Evolutionary conservation across 53 echinoderm and acorn worm genomes (phyloP).

Genomic region (Paracentrotus lividus): DNA sequence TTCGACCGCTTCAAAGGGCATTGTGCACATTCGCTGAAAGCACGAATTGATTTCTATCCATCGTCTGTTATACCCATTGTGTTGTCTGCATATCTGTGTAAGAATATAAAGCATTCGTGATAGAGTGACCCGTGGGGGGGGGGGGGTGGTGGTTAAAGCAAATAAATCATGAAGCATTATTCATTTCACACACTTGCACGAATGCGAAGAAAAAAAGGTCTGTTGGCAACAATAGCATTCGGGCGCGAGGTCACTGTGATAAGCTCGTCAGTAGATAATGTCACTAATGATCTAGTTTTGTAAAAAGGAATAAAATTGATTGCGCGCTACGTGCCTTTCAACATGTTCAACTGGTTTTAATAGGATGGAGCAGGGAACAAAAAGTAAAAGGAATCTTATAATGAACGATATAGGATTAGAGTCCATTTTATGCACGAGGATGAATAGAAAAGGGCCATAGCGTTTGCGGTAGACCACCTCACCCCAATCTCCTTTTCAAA

Average conservation of each 20-base stretch:
- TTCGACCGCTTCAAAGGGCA: not conserved
- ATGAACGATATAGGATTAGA: not conserved
- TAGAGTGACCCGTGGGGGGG: not conserved
- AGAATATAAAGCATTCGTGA: not conserved
- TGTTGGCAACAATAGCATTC: not conserved
- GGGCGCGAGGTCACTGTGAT: slow-evolving; percentile 21
- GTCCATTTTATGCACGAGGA: not conserved
- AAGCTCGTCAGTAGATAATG: not conserved
- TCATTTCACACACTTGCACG: not conserved
- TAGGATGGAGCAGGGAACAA: not conserved
- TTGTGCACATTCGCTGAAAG: not conserved
- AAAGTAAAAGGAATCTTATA: not conserved
- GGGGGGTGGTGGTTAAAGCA: not conserved
- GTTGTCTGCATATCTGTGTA: not conserved
- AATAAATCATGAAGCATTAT: not conserved
- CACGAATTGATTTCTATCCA: not conserved
- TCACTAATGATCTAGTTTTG: slow-evolving; percentile 19
- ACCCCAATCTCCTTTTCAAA: not conserved
- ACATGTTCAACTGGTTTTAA: not conserved
- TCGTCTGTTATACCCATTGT: not conserved
- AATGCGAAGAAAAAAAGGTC: not conserved
- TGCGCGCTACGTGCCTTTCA: not conserved
- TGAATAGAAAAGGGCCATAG: not conserved
- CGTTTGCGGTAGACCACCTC: not conserved
- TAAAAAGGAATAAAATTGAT: slow-evolving; percentile 20